These are phyloP conservation scores for Lethrus apterus DNA, from an alignment of 1,140 invertebrate genomes.

Conservation along the genomic window DNA sequence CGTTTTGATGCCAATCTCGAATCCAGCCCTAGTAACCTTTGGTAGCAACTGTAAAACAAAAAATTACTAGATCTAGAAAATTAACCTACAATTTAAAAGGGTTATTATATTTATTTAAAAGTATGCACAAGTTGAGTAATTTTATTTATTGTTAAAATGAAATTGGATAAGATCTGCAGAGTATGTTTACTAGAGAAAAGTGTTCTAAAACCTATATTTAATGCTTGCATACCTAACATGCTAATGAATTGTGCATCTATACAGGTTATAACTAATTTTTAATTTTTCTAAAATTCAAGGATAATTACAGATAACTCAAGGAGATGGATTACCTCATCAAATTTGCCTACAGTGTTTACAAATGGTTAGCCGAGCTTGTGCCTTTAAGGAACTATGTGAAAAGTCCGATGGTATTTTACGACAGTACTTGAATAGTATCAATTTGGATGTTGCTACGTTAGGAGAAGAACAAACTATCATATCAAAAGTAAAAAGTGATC, in stretches of 20 bases:
- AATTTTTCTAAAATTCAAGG: slow-evolving; percentile 2
- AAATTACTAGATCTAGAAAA: too few relatives aligned
- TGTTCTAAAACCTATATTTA: slow-evolving; percentile 34
- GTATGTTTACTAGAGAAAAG: slow-evolving; percentile 36
- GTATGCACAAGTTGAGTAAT: background rate
- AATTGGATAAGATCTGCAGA: slow-evolving; percentile 38
- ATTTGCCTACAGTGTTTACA: slow-evolving; percentile 38
- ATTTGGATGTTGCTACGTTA: background rate
- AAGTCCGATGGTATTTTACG: slow-evolving; percentile 35
- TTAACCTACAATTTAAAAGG: too few relatives aligned
- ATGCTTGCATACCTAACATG: slow-evolving; percentile 38
- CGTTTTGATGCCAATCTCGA: too few relatives aligned
- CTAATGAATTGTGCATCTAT: slow-evolving; percentile 37
- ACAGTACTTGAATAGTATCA: slow-evolving; percentile 31
- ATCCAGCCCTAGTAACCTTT: too few relatives aligned
- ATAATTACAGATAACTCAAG: slow-evolving; percentile 33
- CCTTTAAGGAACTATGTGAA: slow-evolving; percentile 39
- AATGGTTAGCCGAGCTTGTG: slow-evolving; percentile 35
- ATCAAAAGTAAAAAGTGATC: slow-evolving; percentile 28
- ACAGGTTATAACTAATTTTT: slow-evolving; percentile 27
- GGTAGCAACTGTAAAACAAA: too few relatives aligned
- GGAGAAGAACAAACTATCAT: slow-evolving; percentile 18
- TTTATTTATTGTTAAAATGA: slow-evolving; percentile 22
- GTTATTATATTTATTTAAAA: too few relatives aligned
- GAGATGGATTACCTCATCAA: slow-evolving; percentile 37